Evolutionary conservation across 2,113 vertebrate species (phyloP), one percentile per base, ranked within the genome.

Genomic region (Alouatta palliata): DNA sequence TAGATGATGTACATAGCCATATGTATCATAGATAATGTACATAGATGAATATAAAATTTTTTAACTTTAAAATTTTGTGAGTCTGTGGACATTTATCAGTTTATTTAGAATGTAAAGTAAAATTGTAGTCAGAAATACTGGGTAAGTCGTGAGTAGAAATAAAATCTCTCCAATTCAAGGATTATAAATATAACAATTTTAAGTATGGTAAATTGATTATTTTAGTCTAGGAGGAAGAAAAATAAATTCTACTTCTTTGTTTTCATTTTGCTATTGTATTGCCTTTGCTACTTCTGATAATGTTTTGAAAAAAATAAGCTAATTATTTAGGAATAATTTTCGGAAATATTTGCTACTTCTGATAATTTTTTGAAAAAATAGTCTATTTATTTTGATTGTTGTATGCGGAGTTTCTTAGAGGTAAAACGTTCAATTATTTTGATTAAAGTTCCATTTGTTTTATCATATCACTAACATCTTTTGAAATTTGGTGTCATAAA

Each of bases 341-440:
- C 61, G 14, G 61, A 32, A 64, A 2, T 64, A 64, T 87, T 97
- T 94, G 35, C 9, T 16, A 79, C 4, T 73, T 56, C n/a, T 64
- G 56, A 35, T 80, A 66, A 32, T 83, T 66, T 96, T 83, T 94
- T 32, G 66, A 68, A 92, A 82, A 79, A 56, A 95, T 5, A 84
- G 75, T 13, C 2, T 19, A 85, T 90, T 88, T 23, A 79, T 87
- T 97, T 95, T 97, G 49, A 89, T 77, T 92, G 61, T 30, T 64
- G 4, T 54, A 45, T 96, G 37, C 45, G 68, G 25, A 96, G 40
- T 35, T 89, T 35, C 66, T 47, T 7, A 64, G 16, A 58, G 11
- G 14, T 8, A 43, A 70, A 40, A 89, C 87, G 73, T 90, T 85
- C 91, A 90, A 92, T 88, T 95, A 96, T 94, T 97, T 97, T 95